These are phyloP conservation scores for Heliocidaris erythrogramma DNA, from an alignment of 35 echinoderm and acorn worm genomes.

Conservation along the genomic window DNA sequence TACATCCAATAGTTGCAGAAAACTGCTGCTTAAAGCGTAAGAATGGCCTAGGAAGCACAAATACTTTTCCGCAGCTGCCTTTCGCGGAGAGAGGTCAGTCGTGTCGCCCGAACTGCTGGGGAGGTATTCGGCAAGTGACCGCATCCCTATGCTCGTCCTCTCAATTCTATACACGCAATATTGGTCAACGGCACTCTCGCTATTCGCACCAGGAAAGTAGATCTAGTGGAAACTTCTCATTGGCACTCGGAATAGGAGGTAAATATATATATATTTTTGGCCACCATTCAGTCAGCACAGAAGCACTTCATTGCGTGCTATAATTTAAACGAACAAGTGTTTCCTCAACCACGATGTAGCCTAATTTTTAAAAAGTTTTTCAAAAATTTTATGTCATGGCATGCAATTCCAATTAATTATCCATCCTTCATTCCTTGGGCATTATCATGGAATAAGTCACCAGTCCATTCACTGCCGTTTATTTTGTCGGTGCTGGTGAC, in stretches of 20 bases:
- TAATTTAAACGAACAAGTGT: too few relatives aligned
- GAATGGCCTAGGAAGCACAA: not conserved
- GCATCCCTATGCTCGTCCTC: not conserved
- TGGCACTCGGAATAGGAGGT: slow-evolving; percentile 1
- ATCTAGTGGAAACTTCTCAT: not conserved
- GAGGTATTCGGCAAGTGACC: not conserved
- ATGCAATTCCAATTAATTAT: too few relatives aligned
- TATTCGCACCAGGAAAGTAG: not conserved
- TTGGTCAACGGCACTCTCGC: not conserved
- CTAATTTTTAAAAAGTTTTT: too few relatives aligned
- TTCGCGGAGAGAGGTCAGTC: not conserved
- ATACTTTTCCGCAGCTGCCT: not conserved
- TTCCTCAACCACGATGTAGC: too few relatives aligned
- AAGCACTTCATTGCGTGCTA: too few relatives aligned
- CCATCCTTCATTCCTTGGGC: too few relatives aligned
- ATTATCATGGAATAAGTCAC: too few relatives aligned
- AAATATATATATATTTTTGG: too few relatives aligned
- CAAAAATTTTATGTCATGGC: too few relatives aligned
- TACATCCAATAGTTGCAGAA: not conserved
- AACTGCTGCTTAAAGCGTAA: not conserved
- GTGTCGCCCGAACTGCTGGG: not conserved
- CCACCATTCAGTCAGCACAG: too few relatives aligned
- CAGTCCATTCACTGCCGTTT: too few relatives aligned
- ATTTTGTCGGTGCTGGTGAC: too few relatives aligned
- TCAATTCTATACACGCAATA: not conserved